Conservation (phyloP, 2,888 invertebrate genomes). For the Drosophila ezoana region DNA sequence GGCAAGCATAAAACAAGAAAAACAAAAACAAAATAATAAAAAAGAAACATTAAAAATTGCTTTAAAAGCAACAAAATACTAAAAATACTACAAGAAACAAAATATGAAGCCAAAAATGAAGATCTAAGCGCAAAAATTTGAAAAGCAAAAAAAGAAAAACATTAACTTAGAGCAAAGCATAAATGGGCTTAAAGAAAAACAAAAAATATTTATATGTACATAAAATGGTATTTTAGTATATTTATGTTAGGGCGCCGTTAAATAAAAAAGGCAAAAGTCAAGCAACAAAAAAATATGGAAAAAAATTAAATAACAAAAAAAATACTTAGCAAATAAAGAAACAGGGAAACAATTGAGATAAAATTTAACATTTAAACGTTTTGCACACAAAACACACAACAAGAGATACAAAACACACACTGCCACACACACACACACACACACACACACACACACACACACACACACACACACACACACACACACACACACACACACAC, state of each 20-base stretch:
- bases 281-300: slow-evolving; percentile 37
- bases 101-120: slow-evolving; percentile 35
- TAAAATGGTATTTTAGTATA: slow-evolving; percentile 75
- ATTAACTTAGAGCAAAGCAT: slow-evolving; percentile 46
- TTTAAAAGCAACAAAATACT: slow-evolving; percentile 72
- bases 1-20: slow-evolving; percentile 64
- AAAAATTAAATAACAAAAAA: slow-evolving; percentile 30
- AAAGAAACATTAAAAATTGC: slow-evolving; percentile 53
- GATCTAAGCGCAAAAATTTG: slow-evolving; percentile 39
- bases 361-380: slow-evolving; percentile 80
- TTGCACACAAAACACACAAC: slow-evolving; percentile 59
- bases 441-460: slow-evolving; percentile 41
- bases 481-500: slow-evolving; percentile 23
- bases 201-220: slow-evolving; percentile 66
- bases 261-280: slow-evolving; percentile 55
- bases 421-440: slow-evolving; percentile 25
- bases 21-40: slow-evolving; percentile 42
- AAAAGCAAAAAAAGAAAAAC: slow-evolving; percentile 15
- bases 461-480: slow-evolving; percentile 22
- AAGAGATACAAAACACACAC: slow-evolving; percentile 33
- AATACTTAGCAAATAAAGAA: slow-evolving; percentile 79
- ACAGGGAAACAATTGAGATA: slow-evolving; percentile 82
- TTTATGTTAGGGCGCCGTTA: slow-evolving; percentile 72
- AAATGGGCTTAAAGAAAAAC: slow-evolving; percentile 54
- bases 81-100: slow-evolving; percentile 28